A percentile compares a stretch with the other conserved stretches of the same genome.
These are phyloP conservation scores for Callospermophilus lateralis DNA, from an alignment of 2,113 vertebrate genomes.

Conservation along the genomic window DNA sequence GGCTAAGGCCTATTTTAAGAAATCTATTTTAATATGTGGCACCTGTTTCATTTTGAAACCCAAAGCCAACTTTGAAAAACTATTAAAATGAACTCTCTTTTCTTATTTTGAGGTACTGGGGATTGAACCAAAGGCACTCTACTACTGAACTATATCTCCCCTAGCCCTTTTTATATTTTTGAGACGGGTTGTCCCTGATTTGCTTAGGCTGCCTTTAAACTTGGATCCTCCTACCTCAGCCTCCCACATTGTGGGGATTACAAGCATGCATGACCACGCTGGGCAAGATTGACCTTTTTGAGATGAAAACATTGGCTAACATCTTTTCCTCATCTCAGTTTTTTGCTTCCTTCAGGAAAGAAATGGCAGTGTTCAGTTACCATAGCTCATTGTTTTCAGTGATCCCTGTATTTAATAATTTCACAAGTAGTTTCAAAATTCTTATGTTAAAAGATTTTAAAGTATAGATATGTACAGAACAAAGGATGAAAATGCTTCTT, in stretches of 20 bases:
- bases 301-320: slow-evolving; percentile 9
- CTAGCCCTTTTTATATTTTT: too few species aligned
- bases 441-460: slow-evolving; percentile 14
- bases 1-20: slow-evolving; percentile 55
- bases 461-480: not conserved
- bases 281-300: slow-evolving; percentile 14
- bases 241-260: too few species aligned
- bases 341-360: not conserved
- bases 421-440: slow-evolving; percentile 17
- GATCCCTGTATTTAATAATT: not conserved
- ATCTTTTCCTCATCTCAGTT: not conserved
- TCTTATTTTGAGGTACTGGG: not conserved
- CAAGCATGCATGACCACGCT: too few species aligned
- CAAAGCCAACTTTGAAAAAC: slow-evolving; percentile 34
- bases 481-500: slow-evolving; percentile 1
- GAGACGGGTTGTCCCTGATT: too few species aligned
- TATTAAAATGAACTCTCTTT: not conserved
- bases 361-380: not conserved
- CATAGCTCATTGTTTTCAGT: not conserved
- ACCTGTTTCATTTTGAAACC: slow-evolving; percentile 61
- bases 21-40: slow-evolving; percentile 33
- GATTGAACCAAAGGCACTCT: too few species aligned
- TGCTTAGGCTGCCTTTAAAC: too few species aligned
- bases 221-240: too few species aligned
- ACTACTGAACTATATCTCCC: too few species aligned